phyloP scores from a whole-genome alignment of 1,140 invertebrate genomes.

The Parasteatoda tepidariorum region DNA sequence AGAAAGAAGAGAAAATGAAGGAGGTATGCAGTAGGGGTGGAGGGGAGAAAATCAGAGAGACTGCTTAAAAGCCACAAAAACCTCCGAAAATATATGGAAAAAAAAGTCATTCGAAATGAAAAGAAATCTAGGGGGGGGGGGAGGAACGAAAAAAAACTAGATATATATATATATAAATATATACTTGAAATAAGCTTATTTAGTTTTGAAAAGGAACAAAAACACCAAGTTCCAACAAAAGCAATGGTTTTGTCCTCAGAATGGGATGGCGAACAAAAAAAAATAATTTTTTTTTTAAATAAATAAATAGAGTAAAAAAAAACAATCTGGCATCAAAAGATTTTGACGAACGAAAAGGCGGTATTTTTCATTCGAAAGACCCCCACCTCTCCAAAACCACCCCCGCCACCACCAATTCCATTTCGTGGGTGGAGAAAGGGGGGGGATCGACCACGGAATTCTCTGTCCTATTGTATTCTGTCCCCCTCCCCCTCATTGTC shows the following conservation, averaged over 20 bases:
- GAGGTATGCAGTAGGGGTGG: not conserved
- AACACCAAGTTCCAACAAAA: constrained; percentile 47
- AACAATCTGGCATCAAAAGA: constrained; percentile 41
- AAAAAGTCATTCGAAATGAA: constrained; percentile 22
- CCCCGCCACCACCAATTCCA: constrained; percentile 42
- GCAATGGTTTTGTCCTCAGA: constrained; percentile 54
- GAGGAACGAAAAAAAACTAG: constrained; percentile 1
- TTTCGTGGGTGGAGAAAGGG: constrained; percentile 31
- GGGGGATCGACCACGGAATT: constrained; percentile 15
- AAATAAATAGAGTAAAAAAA: not conserved
- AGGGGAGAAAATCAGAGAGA: not conserved
- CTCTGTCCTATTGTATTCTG: constrained; percentile 31
- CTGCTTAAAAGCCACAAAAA: constrained; percentile 32
- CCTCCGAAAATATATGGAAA: not conserved
- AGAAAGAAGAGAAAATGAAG: constrained; percentile 1
- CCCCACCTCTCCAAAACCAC: not conserved
- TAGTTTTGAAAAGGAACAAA: constrained; percentile 42
- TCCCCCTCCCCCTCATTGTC: constrained; percentile 19
- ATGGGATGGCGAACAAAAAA: not conserved
- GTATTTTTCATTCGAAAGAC: constrained; percentile 54
- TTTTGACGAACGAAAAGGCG: constrained; percentile 57
- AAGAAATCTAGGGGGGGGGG: not conserved
- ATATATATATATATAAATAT: not conserved
- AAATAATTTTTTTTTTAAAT: constrained; percentile 2
- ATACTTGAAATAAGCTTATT: constrained; percentile 53